Evolutionary conservation across 2,113 vertebrate species (phyloP), one percentile per base, ranked within the genome.

Genomic region (Origma solitaria): DNA sequence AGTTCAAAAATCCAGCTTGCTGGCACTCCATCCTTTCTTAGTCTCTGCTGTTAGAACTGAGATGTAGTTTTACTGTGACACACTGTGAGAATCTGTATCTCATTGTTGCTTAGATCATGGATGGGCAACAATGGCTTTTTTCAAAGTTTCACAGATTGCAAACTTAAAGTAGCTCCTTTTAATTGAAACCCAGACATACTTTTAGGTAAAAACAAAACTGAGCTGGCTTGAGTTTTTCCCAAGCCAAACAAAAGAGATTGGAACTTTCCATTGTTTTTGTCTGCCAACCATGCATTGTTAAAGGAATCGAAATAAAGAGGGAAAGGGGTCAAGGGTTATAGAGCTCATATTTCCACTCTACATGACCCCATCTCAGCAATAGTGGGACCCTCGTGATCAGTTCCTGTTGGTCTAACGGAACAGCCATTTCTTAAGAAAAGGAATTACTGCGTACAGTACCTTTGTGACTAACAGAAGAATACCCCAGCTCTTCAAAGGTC

Each of bases 311-410:
- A 98, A 98, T 98, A 97, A 98, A 98, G 97, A 97, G 97, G 97
- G 96, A 91, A 77, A 69, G 79, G 66, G 97, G 96, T 97, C 97
- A 98, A 94, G 88, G 97, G 96, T 98, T 93, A 97, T 53, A 51
- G 95, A 95, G 97, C 97, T 98, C 97, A 97, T 97, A 97, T 98
- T 98, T 98, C 97, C 95, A 97, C 97, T 97, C 97, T 97, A 82
- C 96, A 97, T 97, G 97, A 97, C 96, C 97, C 95, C 82, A 85
- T 97, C 97, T 97, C 77, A 28, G 77, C 94, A 95, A 95, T 96
- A 96, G 95, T 95, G 93, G 89, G 92, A 95, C 83, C 96, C 96
- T 97, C 91, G 57, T 96, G 85, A 97, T 97, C 94, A 97, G 94
- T 97, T 97, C 97, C 97, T 97, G 95, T 97, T 95, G 93, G 92